A percentile compares a stretch with the other conserved stretches of the same genome.
These are phyloP conservation scores for Halcyon chelicuti DNA, from an alignment of 2,797 vertebrate genomes.

Conservation along the genomic window DNA sequence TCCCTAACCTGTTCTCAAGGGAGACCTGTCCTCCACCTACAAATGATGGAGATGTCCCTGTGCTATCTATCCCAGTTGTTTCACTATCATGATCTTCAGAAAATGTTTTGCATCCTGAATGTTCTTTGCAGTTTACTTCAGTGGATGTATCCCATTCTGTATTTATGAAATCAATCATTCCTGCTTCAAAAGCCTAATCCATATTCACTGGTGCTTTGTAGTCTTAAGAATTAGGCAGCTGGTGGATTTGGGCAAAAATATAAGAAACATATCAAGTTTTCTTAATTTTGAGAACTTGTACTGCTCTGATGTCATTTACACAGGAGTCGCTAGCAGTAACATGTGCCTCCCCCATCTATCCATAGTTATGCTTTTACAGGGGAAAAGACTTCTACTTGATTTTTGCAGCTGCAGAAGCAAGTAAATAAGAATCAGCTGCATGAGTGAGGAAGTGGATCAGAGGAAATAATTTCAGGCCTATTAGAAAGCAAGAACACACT, in stretches of 20 bases:
- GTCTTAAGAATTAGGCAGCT: neutral
- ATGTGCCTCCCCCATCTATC: neutral
- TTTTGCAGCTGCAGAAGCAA: conserved; percentile 37
- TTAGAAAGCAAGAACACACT: neutral
- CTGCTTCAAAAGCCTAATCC: neutral
- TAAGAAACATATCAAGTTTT: neutral
- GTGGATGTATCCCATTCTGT: neutral
- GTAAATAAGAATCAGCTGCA: neutral
- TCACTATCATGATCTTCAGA: neutral
- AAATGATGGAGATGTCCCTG: neutral
- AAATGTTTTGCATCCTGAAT: neutral
- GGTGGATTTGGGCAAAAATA: neutral
- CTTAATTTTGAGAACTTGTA: neutral
- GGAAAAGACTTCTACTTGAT: neutral
- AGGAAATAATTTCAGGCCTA: neutral
- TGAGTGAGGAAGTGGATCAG: neutral
- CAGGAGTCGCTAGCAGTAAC: neutral
- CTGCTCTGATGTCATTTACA: neutral
- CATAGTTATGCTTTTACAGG: neutral
- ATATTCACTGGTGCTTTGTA: neutral
- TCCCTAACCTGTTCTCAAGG: neutral
- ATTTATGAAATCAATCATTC: neutral
- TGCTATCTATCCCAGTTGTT: neutral
- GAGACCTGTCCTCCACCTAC: neutral
- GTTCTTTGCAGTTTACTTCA: neutral